Conservation (phyloP, 2,888 invertebrate genomes). For the Brachyptera risi region DNA sequence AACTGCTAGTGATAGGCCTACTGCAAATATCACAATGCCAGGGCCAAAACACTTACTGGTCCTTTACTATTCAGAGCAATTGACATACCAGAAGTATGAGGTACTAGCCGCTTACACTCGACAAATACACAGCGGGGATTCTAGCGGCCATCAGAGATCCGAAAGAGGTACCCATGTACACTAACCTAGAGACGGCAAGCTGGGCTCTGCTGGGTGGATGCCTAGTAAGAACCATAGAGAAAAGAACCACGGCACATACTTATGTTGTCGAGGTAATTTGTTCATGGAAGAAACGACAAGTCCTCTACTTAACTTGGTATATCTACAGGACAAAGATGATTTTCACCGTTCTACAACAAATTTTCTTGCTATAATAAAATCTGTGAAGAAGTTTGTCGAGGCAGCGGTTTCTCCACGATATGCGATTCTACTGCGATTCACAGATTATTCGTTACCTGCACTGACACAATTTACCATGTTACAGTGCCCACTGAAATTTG, state of each 20-base stretch:
- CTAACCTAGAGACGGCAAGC: not conserved
- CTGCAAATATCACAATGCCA: too few relatives aligned
- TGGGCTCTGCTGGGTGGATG: not conserved
- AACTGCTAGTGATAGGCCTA: too few relatives aligned
- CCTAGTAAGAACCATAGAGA: not conserved
- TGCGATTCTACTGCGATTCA: too few relatives aligned
- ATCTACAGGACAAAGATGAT: not conserved
- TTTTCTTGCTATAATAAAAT: not conserved
- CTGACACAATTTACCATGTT: too few relatives aligned
- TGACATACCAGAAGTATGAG: not conserved
- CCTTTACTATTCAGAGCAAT: not conserved
- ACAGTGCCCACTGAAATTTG: too few relatives aligned
- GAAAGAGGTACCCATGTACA: not conserved
- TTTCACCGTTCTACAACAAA: not conserved
- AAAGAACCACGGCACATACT: not conserved
- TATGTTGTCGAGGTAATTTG: not conserved
- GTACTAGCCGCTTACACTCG: not conserved
- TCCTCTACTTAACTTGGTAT: not conserved
- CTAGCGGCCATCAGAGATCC: not conserved
- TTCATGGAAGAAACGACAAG: not conserved
- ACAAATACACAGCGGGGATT: not conserved
- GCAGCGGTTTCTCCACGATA: too few relatives aligned
- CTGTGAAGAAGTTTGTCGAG: not conserved
- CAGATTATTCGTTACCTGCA: too few relatives aligned
- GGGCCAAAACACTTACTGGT: too few relatives aligned